A percentile compares a stretch with the other conserved stretches of the same genome.
Conservation (phyloP, 2,797 vertebrate genomes). For the Coranthus polyacanthus region DNA sequence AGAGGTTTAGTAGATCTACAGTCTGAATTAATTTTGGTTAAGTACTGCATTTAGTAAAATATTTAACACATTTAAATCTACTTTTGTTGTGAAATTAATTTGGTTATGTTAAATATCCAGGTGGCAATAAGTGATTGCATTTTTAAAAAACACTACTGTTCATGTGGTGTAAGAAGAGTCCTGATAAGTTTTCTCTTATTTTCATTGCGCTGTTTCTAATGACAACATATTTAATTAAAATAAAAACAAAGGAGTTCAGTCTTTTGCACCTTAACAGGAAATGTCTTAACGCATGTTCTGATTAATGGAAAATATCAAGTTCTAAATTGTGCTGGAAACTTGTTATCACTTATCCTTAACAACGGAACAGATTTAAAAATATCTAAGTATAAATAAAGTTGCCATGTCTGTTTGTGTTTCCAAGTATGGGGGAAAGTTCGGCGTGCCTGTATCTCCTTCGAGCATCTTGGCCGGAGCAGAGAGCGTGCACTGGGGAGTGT, state of each 20-base stretch:
- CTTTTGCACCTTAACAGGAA: neutral
- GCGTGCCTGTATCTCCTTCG: constrained; percentile 27
- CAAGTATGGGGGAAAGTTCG: constrained; percentile 11
- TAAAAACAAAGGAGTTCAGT: neutral
- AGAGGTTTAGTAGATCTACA: too few species aligned
- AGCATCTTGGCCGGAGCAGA: constrained; percentile 22
- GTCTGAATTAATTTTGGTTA: too few species aligned
- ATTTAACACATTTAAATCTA: too few species aligned
- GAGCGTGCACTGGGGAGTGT: too few species aligned
- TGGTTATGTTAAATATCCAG: too few species aligned
- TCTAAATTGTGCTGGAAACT: constrained; percentile 25
- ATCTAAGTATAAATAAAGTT: constrained; percentile 23
- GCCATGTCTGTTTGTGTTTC: constrained; percentile 43
- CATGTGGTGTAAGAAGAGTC: too few species aligned
- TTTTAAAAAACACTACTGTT: too few species aligned
- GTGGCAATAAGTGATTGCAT: too few species aligned
- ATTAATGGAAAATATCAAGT: constrained; percentile 1
- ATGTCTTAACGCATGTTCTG: neutral
- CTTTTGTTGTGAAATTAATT: too few species aligned
- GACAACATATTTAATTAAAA: neutral
- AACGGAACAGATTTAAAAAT: constrained; percentile 16
- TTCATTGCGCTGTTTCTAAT: too few species aligned
- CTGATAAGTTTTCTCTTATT: too few species aligned
- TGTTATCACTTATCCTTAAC: constrained; percentile 10
- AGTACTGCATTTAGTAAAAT: too few species aligned